Percentiles rank a stretch among this genome's conserved stretches.
Conservation (phyloP, 2,888 invertebrate genomes). For the Barypeithes pellucidus region DNA sequence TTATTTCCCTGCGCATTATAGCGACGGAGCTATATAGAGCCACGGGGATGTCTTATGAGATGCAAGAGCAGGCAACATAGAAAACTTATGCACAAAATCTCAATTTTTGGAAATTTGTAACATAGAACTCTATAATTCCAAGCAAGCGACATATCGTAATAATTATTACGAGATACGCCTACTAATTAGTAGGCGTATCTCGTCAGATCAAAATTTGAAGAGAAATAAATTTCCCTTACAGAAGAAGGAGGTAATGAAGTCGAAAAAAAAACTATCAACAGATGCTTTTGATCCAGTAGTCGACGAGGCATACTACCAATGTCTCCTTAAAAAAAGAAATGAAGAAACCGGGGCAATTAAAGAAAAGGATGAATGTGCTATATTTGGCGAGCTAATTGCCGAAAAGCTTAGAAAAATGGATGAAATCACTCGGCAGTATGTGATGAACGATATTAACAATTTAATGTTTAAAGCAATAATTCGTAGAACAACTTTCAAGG, state of each 20-base stretch:
- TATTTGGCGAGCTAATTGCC: not conserved
- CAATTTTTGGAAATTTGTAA: too few relatives aligned
- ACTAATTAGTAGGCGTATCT: not conserved
- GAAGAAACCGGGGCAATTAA: not conserved
- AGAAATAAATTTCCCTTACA: not conserved
- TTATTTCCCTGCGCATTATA: too few relatives aligned
- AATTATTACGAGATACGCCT: too few relatives aligned
- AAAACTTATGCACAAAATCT: too few relatives aligned
- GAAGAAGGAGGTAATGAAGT: not conserved
- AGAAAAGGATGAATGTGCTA: constrained; percentile 10
- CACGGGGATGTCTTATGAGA: too few relatives aligned
- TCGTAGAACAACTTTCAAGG: not conserved
- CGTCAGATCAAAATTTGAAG: not conserved
- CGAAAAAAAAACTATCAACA: too few relatives aligned
- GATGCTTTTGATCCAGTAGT: not conserved
- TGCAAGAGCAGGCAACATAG: too few relatives aligned
- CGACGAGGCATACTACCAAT: not conserved
- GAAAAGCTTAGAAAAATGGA: not conserved
- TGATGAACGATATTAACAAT: not conserved
- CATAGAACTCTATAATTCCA: too few relatives aligned
- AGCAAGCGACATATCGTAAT: too few relatives aligned
- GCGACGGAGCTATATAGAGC: too few relatives aligned
- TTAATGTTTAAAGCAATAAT: constrained; percentile 1
- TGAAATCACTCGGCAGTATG: not conserved
- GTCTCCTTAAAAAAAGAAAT: not conserved